Base-by-base conservation (phyloP, 2,797 vertebrate species). In the Malurus splendens region DNA sequence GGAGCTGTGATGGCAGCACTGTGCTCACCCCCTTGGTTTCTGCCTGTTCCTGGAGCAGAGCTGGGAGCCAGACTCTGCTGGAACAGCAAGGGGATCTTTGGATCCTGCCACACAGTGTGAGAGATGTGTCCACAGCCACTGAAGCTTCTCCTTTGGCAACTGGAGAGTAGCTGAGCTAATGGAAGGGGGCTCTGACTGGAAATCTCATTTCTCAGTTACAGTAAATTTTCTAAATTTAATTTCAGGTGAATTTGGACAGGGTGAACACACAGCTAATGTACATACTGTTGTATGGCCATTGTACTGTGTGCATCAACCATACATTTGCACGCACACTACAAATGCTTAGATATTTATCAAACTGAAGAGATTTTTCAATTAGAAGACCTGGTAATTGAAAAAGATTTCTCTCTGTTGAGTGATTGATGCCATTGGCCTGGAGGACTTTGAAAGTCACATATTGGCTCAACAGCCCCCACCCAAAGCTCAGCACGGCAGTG, bases 91-190 rank as follows among this genome's bases (percentile, higher is more conserved):
- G 39, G 41, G n/a, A 65, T n/a, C 76, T 70, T 18, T 67, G 76
- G 38, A 12, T 47, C 62, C 73, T 2, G 6, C 66, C 60, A 67
- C 27, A 9, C 0, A 0, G 39, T 2, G 48, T 66, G 5, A 25
- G 0, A 6, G 57, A 55, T 41, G 32, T 0, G 0, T 33, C 14
- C 0, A 1, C 47, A n/a, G 38, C 12, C 65, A 27, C 73, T 6
- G n/a, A 47, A 52, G 56, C 51, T 59, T 73, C 73, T 92, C 51
- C 86, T 86, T 8, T 6, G 59, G 66, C 66, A 47, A 25, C 3
- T 1, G 2, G 47, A 50, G 6, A 77, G 32, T 0, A 1, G 28
- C 61, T 38, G 79, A 73, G 74, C 42, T 86, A 57, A 82, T 41
- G 80, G 67, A 83, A 67, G 42, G 36, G 36, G 25, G 50, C 57